A percentile compares a stretch with the other conserved stretches of the same genome.
Conservation (phyloP, 2,888 invertebrate species). For the Hoplodrina ambigua region DNA sequence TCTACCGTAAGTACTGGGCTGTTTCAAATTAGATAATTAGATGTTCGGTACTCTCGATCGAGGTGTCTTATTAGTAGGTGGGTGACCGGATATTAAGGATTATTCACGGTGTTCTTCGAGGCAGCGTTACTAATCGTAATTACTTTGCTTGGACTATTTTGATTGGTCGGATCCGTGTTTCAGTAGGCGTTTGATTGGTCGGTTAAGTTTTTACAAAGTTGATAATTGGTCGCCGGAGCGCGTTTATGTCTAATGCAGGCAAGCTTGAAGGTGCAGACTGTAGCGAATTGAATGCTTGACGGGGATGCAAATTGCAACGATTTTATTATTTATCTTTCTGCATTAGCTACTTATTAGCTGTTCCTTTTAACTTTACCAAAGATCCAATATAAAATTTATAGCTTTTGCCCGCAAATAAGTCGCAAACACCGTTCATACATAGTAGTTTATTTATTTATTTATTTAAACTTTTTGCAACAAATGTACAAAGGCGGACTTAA, state of each 20-base stretch:
- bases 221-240: conserved; percentile 13
- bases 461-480: no score
- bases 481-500: no score
- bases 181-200: conserved; percentile 24
- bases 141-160: conserved; percentile 40
- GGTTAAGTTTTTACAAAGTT: background rate
- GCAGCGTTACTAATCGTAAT: conserved; percentile 56
- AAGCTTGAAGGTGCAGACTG: conserved; percentile 20
- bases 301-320: background rate
- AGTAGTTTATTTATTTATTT: no score
- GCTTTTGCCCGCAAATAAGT: no score
- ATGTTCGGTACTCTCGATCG: conserved; percentile 24
- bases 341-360: background rate
- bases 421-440: no score
- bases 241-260: conserved; percentile 51
- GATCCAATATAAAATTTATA: no score
- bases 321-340: conserved; percentile 2
- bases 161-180: conserved; percentile 7
- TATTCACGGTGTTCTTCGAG: conserved; percentile 52
- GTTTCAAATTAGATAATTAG: conserved; percentile 42
- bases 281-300: conserved; percentile 10
- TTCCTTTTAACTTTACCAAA: background rate
- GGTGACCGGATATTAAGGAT: conserved; percentile 49
- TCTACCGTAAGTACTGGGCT: conserved; percentile 1
- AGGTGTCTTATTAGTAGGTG: conserved; percentile 47